Evolutionary conservation across 2,888 invertebrate genomes (phyloP), one percentile per base, ranked within the genome.

Genomic region (Agonopterix alstromeriana): DNA sequence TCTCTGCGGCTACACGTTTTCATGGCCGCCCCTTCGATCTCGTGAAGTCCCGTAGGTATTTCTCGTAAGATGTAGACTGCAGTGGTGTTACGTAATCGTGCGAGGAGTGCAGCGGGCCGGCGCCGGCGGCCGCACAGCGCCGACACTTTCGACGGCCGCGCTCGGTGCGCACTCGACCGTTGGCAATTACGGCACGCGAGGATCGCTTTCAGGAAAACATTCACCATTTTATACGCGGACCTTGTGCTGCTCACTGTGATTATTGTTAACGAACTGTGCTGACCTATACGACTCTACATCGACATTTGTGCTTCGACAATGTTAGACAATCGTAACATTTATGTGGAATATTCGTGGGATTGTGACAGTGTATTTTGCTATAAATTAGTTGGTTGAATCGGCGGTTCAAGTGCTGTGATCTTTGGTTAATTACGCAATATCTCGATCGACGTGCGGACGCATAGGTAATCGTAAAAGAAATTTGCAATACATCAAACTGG

Each of bases 171-270:
- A 73, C 70, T 80, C 79, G 73, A 75, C 72, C 82, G 82, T 73
- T 66, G 65, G 73, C 72, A 73, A 76, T 77, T 76, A 12, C 77
- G 58, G 74, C 79, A 80, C 82, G 81, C 82, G 75, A 82, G 73
- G 73, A 78, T 70, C 75, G 79, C 69, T 82, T 84, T 82, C 82
- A 82, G 82, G 78, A 77, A 79, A 80, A 82, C 85, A 82, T 83
- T 86, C 83, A 84, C 85, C 83, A 85, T 85, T 84, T 82, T 84
- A 76, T 77, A 65, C 63, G 70, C 75, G 79, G 62, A 67, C 65
- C 68, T 78, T 70, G 78, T 60, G 65, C 68, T 62, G 68, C 68
- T 69, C 55, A 67, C 73, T 67, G 75, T 74, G 74, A 59, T 53
- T 64, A 69, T 35, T 46, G 40, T 48, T 36, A 36, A 47, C 42